Evolutionary conservation across 2,113 vertebrate genomes (phyloP).

Genomic region (Gnathonemus echidnorhynchus): DNA sequence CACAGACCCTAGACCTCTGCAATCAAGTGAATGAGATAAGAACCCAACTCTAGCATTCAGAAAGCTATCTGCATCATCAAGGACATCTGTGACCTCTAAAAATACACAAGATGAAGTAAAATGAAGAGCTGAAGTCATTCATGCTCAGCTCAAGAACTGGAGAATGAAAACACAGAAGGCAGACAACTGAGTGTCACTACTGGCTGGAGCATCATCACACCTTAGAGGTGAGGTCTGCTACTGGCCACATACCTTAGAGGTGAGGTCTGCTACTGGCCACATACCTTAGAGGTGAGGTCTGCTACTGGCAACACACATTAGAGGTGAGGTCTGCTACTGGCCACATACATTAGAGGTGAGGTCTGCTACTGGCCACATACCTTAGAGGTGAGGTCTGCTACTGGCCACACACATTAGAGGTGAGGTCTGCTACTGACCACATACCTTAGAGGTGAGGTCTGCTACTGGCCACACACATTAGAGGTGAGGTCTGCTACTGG

Average conservation of each 20-base stretch:
- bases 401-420: not conserved
- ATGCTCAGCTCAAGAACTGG: not conserved
- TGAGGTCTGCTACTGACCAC: not conserved
- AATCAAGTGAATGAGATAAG: not conserved
- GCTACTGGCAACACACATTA: no score
- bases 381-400: no score
- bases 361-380: no score
- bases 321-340: no score
- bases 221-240: not conserved
- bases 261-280: no score
- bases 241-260: not conserved
- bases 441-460: no score
- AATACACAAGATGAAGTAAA: not conserved
- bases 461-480: not conserved
- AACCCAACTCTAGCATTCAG: not conserved
- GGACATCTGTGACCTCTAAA: not conserved
- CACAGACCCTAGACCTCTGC: not conserved
- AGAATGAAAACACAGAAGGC: not conserved
- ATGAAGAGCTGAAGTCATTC: not conserved
- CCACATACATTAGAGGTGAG: no score
- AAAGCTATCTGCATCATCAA: not conserved
- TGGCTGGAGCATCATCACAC: not conserved
- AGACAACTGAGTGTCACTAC: not conserved
- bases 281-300: no score
- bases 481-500: not conserved